A percentile compares a stretch with the other conserved stretches of the same genome.
Conservation (phyloP, 1,140 invertebrate genomes). For the Sesamia nonagrioides region DNA sequence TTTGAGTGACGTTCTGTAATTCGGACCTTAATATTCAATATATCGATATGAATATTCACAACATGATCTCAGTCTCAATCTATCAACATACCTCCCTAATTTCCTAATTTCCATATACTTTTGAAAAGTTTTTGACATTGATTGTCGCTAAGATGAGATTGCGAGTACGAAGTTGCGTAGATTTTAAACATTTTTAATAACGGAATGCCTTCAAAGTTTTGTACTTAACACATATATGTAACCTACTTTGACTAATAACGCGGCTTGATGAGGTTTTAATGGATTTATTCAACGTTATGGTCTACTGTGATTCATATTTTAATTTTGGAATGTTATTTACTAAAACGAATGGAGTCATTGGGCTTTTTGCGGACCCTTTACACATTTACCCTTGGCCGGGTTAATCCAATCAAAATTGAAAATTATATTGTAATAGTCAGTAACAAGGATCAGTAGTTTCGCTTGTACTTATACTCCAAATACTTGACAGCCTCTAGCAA, state of each 20-base stretch:
- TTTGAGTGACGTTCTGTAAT: too few species aligned
- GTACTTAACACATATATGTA: constrained; percentile 1
- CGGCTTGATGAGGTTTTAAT: neutral
- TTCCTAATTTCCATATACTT: too few species aligned
- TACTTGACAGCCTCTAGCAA: too few species aligned
- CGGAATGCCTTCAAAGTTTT: neutral
- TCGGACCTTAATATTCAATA: too few species aligned
- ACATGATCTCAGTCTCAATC: too few species aligned
- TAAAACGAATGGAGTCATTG: neutral
- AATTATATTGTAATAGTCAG: neutral
- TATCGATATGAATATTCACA: too few species aligned
- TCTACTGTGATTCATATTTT: neutral
- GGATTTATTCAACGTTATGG: neutral
- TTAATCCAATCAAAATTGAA: neutral
- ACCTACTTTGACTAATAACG: constrained; percentile 16
- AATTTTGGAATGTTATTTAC: neutral
- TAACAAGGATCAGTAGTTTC: neutral
- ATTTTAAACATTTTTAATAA: too few species aligned
- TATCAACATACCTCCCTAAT: too few species aligned
- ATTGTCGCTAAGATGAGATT: too few species aligned
- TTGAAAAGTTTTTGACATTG: too few species aligned
- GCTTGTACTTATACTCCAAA: neutral
- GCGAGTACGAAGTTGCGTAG: too few species aligned
- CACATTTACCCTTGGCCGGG: neutral
- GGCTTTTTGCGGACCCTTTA: neutral